Percentiles rank a stretch among this genome's conserved stretches.
phyloP scores from a whole-genome alignment of 2,797 vertebrate genomes.

The Poeciliopsis paucimaculata region DNA sequence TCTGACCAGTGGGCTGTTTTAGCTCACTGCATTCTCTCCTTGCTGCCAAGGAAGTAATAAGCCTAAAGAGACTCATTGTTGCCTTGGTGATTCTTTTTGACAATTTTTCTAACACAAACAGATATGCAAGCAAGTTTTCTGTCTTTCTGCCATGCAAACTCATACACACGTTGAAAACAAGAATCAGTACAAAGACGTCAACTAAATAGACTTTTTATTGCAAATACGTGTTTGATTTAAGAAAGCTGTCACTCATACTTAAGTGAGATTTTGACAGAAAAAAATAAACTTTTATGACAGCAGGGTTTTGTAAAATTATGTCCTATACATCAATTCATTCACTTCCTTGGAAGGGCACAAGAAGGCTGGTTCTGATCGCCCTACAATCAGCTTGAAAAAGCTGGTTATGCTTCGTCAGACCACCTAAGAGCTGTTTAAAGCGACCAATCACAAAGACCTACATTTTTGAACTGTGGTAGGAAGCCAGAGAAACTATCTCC shows the following conservation, averaged over 20 bases:
- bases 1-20: too few relatives aligned
- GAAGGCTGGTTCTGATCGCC: background rate
- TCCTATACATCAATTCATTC: background rate
- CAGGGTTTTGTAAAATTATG: background rate
- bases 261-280: background rate
- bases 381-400: background rate
- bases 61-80: too few relatives aligned
- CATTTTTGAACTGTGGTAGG: background rate
- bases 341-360: background rate
- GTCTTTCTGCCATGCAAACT: conserved; percentile 23
- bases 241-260: background rate
- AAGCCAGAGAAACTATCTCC: background rate
- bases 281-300: background rate
- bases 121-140: conserved; percentile 14
- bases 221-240: background rate
- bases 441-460: background rate
- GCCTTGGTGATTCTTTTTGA: too few relatives aligned
- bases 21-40: too few relatives aligned
- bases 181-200: background rate
- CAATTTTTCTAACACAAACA: background rate
- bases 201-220: background rate
- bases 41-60: too few relatives aligned
- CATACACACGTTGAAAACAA: background rate
- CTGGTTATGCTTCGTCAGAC: background rate
- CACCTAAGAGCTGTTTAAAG: background rate